These are phyloP conservation scores for Pionites leucogaster DNA, from an alignment of 2,113 vertebrate species.

Conservation along the genomic window DNA sequence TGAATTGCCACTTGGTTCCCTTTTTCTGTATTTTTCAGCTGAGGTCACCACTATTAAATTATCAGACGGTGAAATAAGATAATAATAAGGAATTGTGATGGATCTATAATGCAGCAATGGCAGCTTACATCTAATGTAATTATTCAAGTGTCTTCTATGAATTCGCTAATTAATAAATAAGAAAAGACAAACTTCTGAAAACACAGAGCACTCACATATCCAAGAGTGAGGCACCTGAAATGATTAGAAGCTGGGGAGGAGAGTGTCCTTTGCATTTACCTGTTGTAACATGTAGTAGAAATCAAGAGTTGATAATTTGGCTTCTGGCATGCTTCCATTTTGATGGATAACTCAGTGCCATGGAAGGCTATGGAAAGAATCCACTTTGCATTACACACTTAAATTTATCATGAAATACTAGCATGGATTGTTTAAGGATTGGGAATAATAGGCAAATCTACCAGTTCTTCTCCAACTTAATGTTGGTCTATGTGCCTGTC, in stretches of 20 bases:
- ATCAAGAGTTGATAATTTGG: conserved; percentile 19
- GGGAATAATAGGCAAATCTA: background rate
- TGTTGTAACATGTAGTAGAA: background rate
- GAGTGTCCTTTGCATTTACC: background rate
- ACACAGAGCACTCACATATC: background rate
- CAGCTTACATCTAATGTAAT: background rate
- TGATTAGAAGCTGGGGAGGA: background rate
- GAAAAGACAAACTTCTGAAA: background rate
- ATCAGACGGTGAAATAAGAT: background rate
- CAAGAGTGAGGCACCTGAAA: background rate
- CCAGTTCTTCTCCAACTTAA: background rate
- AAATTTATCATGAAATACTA: conserved; percentile 27
- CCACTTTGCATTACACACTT: conserved; percentile 25
- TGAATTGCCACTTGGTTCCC: background rate
- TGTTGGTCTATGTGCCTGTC: background rate
- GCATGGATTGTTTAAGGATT: background rate
- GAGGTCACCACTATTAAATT: background rate
- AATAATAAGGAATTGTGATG: background rate
- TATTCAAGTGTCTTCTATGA: background rate
- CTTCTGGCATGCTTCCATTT: conserved; percentile 32
- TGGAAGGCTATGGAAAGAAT: background rate
- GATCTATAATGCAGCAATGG: background rate
- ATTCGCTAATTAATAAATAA: background rate
- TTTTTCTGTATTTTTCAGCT: background rate
- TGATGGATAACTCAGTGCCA: conserved; percentile 15